Evolutionary conservation across 2,113 vertebrate species (phyloP).

Genomic region (Catharus fuscescens): DNA sequence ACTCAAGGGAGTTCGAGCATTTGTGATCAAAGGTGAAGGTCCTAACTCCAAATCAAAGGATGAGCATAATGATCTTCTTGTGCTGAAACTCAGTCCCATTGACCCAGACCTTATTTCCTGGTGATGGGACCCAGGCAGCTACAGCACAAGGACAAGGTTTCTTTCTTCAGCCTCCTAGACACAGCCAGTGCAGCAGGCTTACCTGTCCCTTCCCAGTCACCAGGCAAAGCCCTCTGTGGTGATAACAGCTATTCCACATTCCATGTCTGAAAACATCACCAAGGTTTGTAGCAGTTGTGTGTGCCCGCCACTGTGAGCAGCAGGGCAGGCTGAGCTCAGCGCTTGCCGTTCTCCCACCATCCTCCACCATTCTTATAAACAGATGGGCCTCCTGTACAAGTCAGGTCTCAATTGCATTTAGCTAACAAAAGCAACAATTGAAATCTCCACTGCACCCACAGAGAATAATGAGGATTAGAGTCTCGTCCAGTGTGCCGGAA

Average conservation of each 20-base stretch:
- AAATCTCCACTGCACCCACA: background rate
- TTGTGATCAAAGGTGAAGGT: background rate
- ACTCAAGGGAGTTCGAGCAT: background rate
- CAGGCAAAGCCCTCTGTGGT: background rate
- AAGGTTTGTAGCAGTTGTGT: background rate
- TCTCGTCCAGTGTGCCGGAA: background rate
- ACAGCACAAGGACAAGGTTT: background rate
- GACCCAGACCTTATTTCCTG: background rate
- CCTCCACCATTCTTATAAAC: background rate
- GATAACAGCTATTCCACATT: background rate
- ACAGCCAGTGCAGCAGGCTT: background rate
- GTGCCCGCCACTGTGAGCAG: background rate
- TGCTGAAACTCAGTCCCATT: background rate
- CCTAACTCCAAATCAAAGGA: background rate
- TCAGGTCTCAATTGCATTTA: background rate
- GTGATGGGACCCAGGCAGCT: background rate
- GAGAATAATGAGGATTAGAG: conserved; percentile 37
- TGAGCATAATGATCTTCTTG: background rate
- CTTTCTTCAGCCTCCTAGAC: background rate
- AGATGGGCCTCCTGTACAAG: conserved; percentile 2
- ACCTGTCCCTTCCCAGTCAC: background rate
- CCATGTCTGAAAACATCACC: fast-evolving
- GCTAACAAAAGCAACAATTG: conserved; percentile 18
- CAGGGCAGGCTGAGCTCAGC: background rate
- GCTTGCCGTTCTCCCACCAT: background rate